These are phyloP conservation scores for Orthonychiurus folsomi DNA, from an alignment of 2,888 invertebrate species.

Conservation along the genomic window DNA sequence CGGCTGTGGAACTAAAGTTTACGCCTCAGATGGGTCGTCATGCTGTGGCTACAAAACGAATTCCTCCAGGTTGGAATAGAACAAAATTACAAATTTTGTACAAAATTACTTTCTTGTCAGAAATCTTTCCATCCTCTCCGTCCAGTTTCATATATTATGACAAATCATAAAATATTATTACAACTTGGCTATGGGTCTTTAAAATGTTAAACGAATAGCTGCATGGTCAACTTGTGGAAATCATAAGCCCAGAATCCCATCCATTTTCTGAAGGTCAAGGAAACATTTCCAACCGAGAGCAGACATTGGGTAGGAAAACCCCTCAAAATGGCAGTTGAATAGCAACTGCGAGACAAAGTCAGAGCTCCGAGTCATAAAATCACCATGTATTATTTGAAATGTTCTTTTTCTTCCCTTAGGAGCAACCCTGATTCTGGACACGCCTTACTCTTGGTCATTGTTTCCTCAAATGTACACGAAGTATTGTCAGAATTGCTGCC, in stretches of 20 bases:
- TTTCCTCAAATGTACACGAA: slow-evolving; percentile 41
- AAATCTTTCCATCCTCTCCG: too few relatives aligned
- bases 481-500: slow-evolving; percentile 46
- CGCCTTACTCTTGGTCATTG: slow-evolving; percentile 45
- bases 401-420: slow-evolving; percentile 41
- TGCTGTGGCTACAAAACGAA: slow-evolving; percentile 26
- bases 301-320: too few relatives aligned
- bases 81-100: too few relatives aligned
- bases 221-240: neutral
- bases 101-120: too few relatives aligned
- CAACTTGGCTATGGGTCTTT: neutral
- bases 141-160: neutral
- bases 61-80: slow-evolving; percentile 37
- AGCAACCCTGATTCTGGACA: slow-evolving; percentile 45
- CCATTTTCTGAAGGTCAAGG: neutral
- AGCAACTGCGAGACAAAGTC: neutral
- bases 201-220: too few relatives aligned
- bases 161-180: slow-evolving; percentile 4
- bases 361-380: neutral
- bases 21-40: slow-evolving; percentile 28
- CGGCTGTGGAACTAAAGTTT: slow-evolving; percentile 24
- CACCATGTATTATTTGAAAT: neutral
- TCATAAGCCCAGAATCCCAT: too few relatives aligned
- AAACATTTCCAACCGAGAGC: neutral
- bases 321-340: too few relatives aligned